A percentile compares a stretch with the other conserved stretches of the same genome.
phyloP scores from a whole-genome alignment of 1,140 invertebrate genomes.

The Aphelinus certus region DNA sequence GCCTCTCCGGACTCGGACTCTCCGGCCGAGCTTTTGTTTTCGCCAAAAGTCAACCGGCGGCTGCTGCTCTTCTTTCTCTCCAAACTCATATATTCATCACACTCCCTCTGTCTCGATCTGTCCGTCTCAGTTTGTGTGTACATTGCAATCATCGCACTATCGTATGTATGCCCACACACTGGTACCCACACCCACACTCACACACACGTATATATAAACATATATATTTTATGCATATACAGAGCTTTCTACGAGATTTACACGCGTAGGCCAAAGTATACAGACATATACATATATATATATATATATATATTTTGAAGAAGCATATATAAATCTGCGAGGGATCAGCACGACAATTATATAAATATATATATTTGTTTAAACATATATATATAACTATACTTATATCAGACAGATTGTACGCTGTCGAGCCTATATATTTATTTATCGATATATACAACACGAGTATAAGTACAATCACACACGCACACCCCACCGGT shows the following conservation, averaged over 20 bases:
- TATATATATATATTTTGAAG: conserved; percentile 25
- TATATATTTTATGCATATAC: conserved; percentile 14
- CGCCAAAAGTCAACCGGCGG: no score
- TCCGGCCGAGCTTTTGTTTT: no score
- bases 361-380: conserved; percentile 14
- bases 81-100: no score
- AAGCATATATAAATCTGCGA: conserved; percentile 18
- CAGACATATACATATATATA: conserved; percentile 1
- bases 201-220: neutral
- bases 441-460: conserved; percentile 6
- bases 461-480: no score
- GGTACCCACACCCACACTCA: neutral
- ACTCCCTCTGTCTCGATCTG: neutral
- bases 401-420: neutral
- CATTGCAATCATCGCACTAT: no score
- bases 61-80: no score
- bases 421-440: neutral
- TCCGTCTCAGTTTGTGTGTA: neutral
- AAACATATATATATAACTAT: neutral
- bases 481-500: no score
- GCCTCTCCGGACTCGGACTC: no score
- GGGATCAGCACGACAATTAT: conserved; percentile 24
- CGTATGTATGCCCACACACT: neutral
- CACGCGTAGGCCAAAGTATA: conserved; percentile 2
- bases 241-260: neutral